phyloP scores from a whole-genome alignment of 92 coral and sea anemone species.

The Zoanthus solanderi region DNA sequence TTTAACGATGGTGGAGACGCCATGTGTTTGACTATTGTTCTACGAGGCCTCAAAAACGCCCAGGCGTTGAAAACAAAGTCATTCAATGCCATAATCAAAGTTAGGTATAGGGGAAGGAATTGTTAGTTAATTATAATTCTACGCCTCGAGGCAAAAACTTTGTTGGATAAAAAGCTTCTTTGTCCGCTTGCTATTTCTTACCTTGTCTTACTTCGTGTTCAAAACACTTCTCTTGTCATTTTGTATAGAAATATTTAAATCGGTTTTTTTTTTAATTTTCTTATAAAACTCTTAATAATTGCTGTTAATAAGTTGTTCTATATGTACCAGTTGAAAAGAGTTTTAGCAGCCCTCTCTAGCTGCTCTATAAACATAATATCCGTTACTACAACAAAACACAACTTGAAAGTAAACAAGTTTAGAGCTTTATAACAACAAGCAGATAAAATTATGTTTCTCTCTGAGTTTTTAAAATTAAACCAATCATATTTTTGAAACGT shows the following conservation, averaged over 20 bases:
- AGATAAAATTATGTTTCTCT: not conserved
- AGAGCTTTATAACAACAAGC: not conserved
- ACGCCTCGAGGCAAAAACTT: conserved; percentile 17
- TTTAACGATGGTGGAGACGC: not conserved
- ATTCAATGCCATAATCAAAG: not conserved
- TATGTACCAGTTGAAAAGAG: not conserved
- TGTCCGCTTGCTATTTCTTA: not conserved
- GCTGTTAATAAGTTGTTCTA: not conserved
- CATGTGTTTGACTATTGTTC: conserved; percentile 45
- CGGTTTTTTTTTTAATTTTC: not conserved
- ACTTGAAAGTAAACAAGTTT: not conserved
- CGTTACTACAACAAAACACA: conserved; percentile 45
- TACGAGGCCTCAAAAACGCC: conserved; percentile 1
- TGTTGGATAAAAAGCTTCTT: not conserved
- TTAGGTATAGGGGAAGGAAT: not conserved
- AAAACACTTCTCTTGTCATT: not conserved
- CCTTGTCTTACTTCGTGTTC: not conserved
- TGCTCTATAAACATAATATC: not conserved
- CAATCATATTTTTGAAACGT: not conserved
- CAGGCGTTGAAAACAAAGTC: not conserved
- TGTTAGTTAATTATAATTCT: not conserved
- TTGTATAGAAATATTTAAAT: not conserved
- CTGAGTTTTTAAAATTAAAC: not conserved
- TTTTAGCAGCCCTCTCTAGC: not conserved
- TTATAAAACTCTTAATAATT: not conserved